phyloP scores from a whole-genome alignment of 1,140 invertebrate genomes.

The Drosophila sechellia region DNA sequence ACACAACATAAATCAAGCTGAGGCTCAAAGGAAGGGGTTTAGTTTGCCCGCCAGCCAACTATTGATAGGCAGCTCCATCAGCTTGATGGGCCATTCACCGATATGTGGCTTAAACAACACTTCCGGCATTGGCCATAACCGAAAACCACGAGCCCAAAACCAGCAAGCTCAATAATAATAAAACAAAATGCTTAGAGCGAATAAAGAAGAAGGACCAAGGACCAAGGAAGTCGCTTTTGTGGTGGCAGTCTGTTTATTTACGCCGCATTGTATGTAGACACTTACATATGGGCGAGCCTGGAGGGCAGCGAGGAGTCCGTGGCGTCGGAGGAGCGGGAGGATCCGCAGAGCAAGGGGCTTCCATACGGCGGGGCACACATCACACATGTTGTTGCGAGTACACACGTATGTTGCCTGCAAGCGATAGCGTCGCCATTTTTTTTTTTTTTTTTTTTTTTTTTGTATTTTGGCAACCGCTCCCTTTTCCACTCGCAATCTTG shows the following conservation, averaged over 20 bases:
- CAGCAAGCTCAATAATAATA: slow-evolving; percentile 52
- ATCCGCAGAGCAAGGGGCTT: slow-evolving; percentile 39
- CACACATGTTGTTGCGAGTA: slow-evolving; percentile 84
- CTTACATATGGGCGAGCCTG: slow-evolving; percentile 75
- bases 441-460: slow-evolving; percentile 32
- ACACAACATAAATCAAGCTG: slow-evolving; percentile 74
- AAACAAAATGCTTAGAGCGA: slow-evolving; percentile 58
- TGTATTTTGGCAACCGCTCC: slow-evolving; percentile 16
- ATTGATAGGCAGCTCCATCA: slow-evolving; percentile 39
- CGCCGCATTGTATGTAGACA: slow-evolving; percentile 84
- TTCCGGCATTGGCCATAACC: slow-evolving; percentile 48
- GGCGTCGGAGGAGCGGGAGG: background rate
- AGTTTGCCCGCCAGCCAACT: slow-evolving; percentile 31
- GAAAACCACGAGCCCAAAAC: background rate
- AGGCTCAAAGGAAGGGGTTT: slow-evolving; percentile 25
- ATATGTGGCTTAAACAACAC: slow-evolving; percentile 54
- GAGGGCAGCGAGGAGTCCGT: slow-evolving; percentile 33
- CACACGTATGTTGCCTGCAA: slow-evolving; percentile 84
- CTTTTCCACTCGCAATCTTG: slow-evolving; percentile 59
- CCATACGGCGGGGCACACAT: slow-evolving; percentile 84
- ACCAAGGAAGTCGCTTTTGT: slow-evolving; percentile 25
- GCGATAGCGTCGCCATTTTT: slow-evolving; percentile 72
- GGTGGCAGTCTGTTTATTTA: slow-evolving; percentile 80
- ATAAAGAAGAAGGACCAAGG: slow-evolving; percentile 8
- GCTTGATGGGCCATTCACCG: slow-evolving; percentile 39